A percentile compares a stretch with the other conserved stretches of the same genome.
These are phyloP conservation scores for Pampusana beccarii DNA, from an alignment of 2,113 vertebrate genomes.

Conservation along the genomic window DNA sequence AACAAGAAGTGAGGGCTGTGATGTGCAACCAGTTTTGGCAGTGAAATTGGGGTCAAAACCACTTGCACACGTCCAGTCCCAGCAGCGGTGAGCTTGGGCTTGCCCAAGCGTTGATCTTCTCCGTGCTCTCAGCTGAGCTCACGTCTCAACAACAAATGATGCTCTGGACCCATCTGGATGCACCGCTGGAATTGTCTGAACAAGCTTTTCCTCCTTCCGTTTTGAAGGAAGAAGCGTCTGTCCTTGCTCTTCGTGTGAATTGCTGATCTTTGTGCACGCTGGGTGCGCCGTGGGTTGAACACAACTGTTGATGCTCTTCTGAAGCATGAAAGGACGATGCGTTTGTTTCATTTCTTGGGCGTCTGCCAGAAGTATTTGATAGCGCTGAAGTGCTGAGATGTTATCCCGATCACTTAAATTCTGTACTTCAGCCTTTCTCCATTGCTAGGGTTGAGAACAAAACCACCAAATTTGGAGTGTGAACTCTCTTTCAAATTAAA, in stretches of 20 bases:
- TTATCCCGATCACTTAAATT: not conserved
- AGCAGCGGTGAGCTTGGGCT: not conserved
- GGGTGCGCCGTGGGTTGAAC: not conserved
- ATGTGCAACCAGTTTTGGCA: not conserved
- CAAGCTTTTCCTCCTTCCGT: not conserved
- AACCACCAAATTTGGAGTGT: not conserved
- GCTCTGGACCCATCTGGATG: not conserved
- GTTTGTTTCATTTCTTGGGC: not conserved
- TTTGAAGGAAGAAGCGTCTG: not conserved
- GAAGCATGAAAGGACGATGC: not conserved
- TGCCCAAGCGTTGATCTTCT: not conserved
- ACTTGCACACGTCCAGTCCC: not conserved
- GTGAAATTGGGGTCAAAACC: not conserved
- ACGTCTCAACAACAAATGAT: accelerated
- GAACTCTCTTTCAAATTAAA: not conserved
- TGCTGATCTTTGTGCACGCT: not conserved
- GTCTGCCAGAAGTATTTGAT: constrained; percentile 7
- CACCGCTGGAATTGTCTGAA: not conserved
- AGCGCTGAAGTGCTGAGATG: not conserved
- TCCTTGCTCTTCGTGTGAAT: not conserved
- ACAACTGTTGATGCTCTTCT: constrained; percentile 22
- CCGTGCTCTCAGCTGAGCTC: not conserved
- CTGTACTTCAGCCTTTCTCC: not conserved
- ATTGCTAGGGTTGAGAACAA: not conserved
- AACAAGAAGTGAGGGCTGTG: accelerated